Conservation (phyloP, 64 coral and sea anemone genomes). For the Actinia equina region DNA sequence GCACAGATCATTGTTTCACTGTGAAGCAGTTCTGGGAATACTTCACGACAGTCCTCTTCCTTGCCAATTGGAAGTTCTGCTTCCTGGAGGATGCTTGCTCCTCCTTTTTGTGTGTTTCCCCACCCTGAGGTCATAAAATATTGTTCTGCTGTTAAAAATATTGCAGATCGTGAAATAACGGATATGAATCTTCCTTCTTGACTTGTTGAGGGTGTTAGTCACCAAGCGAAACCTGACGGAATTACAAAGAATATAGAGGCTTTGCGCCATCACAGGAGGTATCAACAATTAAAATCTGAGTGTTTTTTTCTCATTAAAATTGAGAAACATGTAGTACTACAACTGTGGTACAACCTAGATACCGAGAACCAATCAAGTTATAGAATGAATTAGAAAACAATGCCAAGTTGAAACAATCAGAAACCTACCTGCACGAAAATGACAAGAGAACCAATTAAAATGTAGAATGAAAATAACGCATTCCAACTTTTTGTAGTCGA, state of each 20-base stretch:
- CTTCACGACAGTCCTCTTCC: slow-evolving; percentile 9
- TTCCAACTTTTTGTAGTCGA: too few relatives aligned
- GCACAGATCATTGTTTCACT: slow-evolving; percentile 70
- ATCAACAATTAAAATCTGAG: not conserved
- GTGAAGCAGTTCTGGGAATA: slow-evolving; percentile 13
- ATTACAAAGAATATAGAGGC: not conserved
- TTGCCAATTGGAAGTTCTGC: slow-evolving; percentile 45
- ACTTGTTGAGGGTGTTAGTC: not conserved
- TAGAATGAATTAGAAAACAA: too few relatives aligned
- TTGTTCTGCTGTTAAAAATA: too few relatives aligned
- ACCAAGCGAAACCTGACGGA: too few relatives aligned
- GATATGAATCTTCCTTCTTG: too few relatives aligned
- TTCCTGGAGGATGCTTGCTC: slow-evolving; percentile 48
- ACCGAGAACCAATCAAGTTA: too few relatives aligned
- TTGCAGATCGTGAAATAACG: too few relatives aligned
- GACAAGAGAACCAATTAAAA: too few relatives aligned
- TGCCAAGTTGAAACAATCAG: too few relatives aligned
- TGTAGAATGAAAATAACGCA: too few relatives aligned
- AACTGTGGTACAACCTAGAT: too few relatives aligned
- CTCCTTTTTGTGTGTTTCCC: slow-evolving; percentile 32
- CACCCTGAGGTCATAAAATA: slow-evolving; percentile 24
- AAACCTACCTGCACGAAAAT: too few relatives aligned
- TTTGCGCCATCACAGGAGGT: not conserved
- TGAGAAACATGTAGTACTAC: not conserved
- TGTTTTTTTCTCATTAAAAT: not conserved